phyloP scores from a whole-genome alignment of 2,797 vertebrate genomes.

The Rhabdophis nuchalis region DNA sequence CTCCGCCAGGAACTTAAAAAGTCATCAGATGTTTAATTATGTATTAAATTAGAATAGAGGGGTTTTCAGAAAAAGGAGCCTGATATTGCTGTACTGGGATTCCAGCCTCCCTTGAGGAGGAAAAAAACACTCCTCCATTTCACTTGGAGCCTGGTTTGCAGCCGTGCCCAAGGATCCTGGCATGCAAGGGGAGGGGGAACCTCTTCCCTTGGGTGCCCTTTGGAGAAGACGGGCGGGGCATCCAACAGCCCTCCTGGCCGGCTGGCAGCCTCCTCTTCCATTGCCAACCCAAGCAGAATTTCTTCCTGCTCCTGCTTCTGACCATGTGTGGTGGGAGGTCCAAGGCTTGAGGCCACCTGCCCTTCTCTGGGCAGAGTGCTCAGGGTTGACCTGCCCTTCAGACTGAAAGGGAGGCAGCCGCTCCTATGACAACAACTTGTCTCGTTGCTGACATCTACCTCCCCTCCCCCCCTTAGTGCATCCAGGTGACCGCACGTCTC shows the following conservation, averaged over 20 bases:
- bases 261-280: neutral
- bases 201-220: fast-evolving
- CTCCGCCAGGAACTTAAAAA: constrained; percentile 28
- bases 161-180: neutral
- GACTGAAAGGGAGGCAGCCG: neutral
- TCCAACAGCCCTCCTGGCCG: neutral
- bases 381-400: neutral
- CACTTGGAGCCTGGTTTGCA: neutral
- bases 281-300: neutral
- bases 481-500: neutral
- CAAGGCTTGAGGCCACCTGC: neutral
- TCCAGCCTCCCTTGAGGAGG: neutral
- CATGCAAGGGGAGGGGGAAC: neutral
- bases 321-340: neutral
- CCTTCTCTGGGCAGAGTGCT: neutral
- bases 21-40: constrained; percentile 23
- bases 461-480: neutral
- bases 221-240: neutral
- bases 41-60: neutral
- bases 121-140: neutral
- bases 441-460: neutral
- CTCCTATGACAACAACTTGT: neutral
- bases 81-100: neutral
- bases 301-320: neutral
- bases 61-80: neutral